Conservation (phyloP, 1,140 invertebrate species). For the Atta texana region DNA sequence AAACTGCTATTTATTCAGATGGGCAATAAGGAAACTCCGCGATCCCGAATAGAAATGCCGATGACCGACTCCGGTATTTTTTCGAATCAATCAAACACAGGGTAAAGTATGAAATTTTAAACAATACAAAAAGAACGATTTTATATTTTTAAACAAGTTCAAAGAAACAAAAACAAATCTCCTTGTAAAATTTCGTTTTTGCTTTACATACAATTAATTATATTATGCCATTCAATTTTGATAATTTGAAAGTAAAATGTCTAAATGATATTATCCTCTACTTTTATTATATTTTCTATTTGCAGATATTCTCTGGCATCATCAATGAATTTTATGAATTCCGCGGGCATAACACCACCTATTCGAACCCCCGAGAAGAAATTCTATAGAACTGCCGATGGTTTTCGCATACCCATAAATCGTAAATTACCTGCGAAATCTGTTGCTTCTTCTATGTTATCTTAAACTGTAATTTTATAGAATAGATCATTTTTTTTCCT, state of each 20-base stretch:
- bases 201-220: neutral
- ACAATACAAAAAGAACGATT: neutral
- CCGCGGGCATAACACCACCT: neutral
- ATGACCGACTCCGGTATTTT: neutral
- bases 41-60: neutral
- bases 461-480: neutral
- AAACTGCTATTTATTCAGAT: slow-evolving; percentile 4
- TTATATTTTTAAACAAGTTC: neutral
- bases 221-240: neutral
- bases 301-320: neutral
- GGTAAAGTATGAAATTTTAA: slow-evolving; percentile 6
- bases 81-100: neutral
- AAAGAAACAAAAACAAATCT: neutral
- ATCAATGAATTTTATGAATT: neutral
- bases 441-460: neutral
- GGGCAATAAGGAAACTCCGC: neutral
- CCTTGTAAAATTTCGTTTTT: neutral
- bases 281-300: neutral
- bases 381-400: neutral
- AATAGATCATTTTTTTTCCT: neutral
- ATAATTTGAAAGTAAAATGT: neutral
- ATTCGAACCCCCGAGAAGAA: neutral
- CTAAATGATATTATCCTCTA: neutral
- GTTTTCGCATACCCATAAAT: slow-evolving; percentile 17
- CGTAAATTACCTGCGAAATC: neutral